Conservation (phyloP, 2,888 invertebrate genomes). For the Acrobasis suavella region DNA sequence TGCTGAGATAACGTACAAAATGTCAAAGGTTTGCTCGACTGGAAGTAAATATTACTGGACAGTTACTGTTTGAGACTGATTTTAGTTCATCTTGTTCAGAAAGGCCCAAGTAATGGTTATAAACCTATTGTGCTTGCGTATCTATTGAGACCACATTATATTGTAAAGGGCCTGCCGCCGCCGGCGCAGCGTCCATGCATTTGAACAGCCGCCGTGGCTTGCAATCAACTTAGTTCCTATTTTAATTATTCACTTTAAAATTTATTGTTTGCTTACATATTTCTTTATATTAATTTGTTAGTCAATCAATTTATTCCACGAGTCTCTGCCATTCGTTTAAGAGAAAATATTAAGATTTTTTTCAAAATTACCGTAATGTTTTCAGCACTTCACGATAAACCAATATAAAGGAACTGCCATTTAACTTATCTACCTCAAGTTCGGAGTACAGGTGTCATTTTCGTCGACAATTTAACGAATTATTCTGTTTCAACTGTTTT, state of each 20-base stretch:
- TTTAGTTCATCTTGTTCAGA: constrained; percentile 41
- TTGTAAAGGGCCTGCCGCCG: not conserved
- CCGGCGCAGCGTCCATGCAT: not conserved
- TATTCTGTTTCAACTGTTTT: constrained; percentile 45
- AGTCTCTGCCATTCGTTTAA: constrained; percentile 48
- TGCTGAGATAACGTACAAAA: constrained; percentile 51
- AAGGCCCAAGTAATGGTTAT: constrained; percentile 5
- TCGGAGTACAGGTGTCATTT: constrained; percentile 56
- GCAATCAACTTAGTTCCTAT: constrained; percentile 81
- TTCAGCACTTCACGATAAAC: not conserved
- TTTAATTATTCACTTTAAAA: constrained; percentile 55
- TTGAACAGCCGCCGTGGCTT: constrained; percentile 34
- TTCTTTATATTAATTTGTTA: constrained; percentile 60
- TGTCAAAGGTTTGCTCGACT: constrained; percentile 41
- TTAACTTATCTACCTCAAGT: constrained; percentile 67
- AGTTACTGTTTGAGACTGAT: constrained; percentile 67
- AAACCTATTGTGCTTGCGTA: constrained; percentile 7
- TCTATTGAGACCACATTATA: not conserved
- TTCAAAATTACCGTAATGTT: not conserved
- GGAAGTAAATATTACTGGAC: constrained; percentile 40
- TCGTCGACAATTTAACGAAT: constrained; percentile 43
- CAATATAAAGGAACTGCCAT: constrained; percentile 38
- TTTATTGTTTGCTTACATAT: constrained; percentile 59
- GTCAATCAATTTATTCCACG: constrained; percentile 34
- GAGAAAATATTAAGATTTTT: not conserved